Evolutionary conservation across 92 coral and sea anemone species (phyloP), one percentile per base, ranked within the genome.

Genomic region (Phymanthus crucifer): DNA sequence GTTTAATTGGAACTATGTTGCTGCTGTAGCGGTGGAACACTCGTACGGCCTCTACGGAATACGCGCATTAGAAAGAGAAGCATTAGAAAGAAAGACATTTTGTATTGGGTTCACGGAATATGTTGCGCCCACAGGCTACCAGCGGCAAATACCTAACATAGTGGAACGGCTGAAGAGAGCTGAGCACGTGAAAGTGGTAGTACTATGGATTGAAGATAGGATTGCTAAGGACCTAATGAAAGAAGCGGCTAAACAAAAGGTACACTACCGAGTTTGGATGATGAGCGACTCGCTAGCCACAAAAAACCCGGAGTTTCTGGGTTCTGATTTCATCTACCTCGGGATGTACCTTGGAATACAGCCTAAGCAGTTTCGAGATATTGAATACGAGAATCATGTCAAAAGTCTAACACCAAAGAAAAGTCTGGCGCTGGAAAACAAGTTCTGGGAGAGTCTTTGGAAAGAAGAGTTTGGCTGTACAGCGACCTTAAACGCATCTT

Each of bases 241-340:
- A 47, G 97, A 92, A 57, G 97, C 97, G 0, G 79, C 71, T 16
- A 74, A 81, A 31, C 91, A 88, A 45, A 77, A 89, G 26, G 57
- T 94, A 1, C 65, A 71, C 14, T 88, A 88, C 21, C 80, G 85
- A 10, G 77, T 90, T 6, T 94, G 97, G 97, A 58, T 94, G 29
- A 68, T 92, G 64, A 94, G 98, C 74, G 97, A 91, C 67, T 90
- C 92, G 9, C 74, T 92, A 61, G 97, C 94, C 3, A 71, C 91
- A 9, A 88, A 81, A 40, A 80, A 90, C 9, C 90, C 92, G 1
- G 86, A 85, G 17, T 83, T 77, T 57, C 82, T 89, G 16, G 92
- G 91, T 27, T 78, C 68, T 7, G 91, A 88, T 52, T 83, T 89
- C 32, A 74, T 85, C 69, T 82, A 82, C 32, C 88, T 91, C 57